Conservation (phyloP, 2,888 invertebrate genomes). For the Drosophila prostipennis region DNA sequence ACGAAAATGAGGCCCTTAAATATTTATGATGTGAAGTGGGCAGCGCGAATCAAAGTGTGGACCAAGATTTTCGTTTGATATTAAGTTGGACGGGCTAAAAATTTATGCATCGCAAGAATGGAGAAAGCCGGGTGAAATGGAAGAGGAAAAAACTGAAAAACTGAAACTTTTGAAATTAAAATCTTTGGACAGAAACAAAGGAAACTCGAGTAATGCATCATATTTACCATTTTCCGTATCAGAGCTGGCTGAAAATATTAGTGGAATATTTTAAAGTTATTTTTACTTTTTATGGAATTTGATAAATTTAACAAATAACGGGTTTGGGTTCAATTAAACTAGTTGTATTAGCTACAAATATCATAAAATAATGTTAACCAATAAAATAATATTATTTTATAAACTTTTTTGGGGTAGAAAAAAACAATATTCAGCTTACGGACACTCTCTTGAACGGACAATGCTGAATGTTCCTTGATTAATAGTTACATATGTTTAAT, state of each 20-base stretch:
- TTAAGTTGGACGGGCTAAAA: constrained; percentile 68
- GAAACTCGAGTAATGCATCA: constrained; percentile 44
- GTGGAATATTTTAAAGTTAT: background rate
- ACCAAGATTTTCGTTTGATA: constrained; percentile 71
- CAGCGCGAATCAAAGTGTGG: constrained; percentile 45
- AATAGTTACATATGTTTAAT: no score
- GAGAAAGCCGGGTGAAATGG: constrained; percentile 7
- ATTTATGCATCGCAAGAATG: constrained; percentile 60
- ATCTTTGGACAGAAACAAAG: constrained; percentile 41
- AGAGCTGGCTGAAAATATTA: constrained; percentile 77
- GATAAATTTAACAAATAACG: no score
- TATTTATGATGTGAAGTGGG: constrained; percentile 78
- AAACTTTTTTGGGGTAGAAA: no score
- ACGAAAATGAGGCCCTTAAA: constrained; percentile 77
- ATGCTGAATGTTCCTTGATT: no score
- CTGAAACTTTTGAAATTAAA: constrained; percentile 72
- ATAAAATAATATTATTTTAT: no score
- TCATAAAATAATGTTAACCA: no score
- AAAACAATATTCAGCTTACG: no score
- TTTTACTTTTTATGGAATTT: background rate
- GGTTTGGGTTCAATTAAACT: no score
- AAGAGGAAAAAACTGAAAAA: constrained; percentile 19
- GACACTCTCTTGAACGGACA: no score
- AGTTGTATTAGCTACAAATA: no score
- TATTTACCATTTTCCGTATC: constrained; percentile 83